A percentile compares a stretch with the other conserved stretches of the same genome.
These are phyloP conservation scores for Eidolon dupreanum DNA, from an alignment of 2,797 vertebrate genomes.

Conservation along the genomic window DNA sequence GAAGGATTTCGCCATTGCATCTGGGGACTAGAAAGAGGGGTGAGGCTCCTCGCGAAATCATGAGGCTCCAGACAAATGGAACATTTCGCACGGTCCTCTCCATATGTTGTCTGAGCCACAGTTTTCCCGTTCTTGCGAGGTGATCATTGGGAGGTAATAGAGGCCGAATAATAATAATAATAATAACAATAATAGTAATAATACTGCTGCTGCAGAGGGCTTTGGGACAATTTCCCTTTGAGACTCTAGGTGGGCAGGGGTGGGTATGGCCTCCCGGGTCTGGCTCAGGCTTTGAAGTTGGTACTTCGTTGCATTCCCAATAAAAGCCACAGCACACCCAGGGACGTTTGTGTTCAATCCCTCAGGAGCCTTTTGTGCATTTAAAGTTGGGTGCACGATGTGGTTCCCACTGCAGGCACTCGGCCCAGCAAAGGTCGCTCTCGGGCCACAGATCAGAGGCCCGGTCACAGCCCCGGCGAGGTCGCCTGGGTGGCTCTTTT, in stretches of 20 bases:
- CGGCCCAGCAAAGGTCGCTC: neutral
- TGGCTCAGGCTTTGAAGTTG: conserved; percentile 39
- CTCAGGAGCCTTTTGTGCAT: fast-evolving
- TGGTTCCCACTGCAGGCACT: fast-evolving
- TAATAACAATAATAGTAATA: neutral
- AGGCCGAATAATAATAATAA: neutral
- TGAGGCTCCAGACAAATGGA: neutral
- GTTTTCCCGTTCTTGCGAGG: neutral
- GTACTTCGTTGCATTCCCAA: neutral
- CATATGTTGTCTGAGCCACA: neutral
- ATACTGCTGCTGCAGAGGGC: neutral
- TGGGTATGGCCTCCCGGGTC: conserved; percentile 29
- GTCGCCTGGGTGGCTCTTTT: neutral
- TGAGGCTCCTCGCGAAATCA: neutral
- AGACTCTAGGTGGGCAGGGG: neutral
- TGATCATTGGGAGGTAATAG: neutral
- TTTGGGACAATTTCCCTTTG: conserved; percentile 31
- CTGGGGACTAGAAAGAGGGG: neutral
- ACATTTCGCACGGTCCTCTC: conserved; percentile 66
- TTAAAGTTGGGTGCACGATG: fast-evolving
- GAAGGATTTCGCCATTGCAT: neutral
- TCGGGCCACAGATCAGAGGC: neutral
- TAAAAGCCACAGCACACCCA: fast-evolving
- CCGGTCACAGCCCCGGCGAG: fast-evolving
- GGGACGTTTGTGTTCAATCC: neutral